These are phyloP conservation scores for Anas bernieri DNA, from an alignment of 2,797 vertebrate species.

Conservation along the genomic window DNA sequence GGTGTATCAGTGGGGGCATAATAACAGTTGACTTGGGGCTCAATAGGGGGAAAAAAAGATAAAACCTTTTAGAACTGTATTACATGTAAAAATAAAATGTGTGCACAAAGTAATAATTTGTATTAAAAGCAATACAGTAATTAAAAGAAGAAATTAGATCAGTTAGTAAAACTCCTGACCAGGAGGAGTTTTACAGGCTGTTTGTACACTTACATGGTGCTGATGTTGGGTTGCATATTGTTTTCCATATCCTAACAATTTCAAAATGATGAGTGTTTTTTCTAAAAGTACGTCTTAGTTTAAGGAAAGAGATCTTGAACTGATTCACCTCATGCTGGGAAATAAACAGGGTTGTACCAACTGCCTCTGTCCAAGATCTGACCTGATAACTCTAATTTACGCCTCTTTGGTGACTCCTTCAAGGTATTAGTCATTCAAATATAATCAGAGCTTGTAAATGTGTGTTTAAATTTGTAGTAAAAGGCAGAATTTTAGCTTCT, in stretches of 20 bases:
- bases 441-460: not conserved
- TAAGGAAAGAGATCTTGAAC: not conserved
- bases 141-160: not conserved
- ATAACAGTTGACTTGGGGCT: slow-evolving; percentile 15
- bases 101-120: not conserved
- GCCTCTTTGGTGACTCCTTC: not conserved
- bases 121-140: not conserved
- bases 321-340: not conserved
- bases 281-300: not conserved
- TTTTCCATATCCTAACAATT: not conserved
- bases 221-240: not conserved
- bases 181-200: not conserved
- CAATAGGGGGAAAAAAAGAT: not conserved
- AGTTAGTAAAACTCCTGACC: not conserved
- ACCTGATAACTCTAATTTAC: not conserved
- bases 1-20: slow-evolving; percentile 47
- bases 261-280: not conserved
- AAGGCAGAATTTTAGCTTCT: not conserved
- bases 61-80: not conserved
- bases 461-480: not conserved
- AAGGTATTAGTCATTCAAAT: not conserved
- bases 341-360: not conserved
- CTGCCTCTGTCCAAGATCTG: not conserved
- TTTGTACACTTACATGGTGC: not conserved
- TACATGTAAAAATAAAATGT: not conserved